A percentile compares a stretch with the other conserved stretches of the same genome.
Conservation (phyloP, 2,888 invertebrate genomes). For the Stramonita haemastoma region DNA sequence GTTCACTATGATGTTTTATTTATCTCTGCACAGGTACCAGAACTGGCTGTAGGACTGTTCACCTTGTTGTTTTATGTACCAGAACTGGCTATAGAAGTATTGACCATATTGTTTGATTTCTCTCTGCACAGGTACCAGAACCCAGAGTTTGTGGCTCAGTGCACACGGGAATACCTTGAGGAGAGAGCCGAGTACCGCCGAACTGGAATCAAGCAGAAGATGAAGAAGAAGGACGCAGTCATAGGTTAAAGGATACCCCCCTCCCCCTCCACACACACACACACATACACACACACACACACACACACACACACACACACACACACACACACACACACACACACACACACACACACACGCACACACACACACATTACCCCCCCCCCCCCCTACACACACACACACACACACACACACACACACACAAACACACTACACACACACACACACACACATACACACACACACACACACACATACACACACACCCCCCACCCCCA, state of each 20-base stretch:
- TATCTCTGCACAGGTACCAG: no score
- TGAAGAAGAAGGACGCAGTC: slow-evolving; percentile 45
- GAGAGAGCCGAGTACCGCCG: slow-evolving; percentile 89
- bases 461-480: slow-evolving; percentile 33
- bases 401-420: neutral
- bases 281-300: neutral
- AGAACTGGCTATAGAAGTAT: no score
- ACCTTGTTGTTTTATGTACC: no score
- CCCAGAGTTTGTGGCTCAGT: slow-evolving; percentile 85
- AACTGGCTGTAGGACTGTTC: no score
- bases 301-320: slow-evolving; percentile 28
- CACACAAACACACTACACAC: slow-evolving; percentile 7
- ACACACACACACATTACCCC: neutral
- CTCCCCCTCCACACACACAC: neutral
- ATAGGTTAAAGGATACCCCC: slow-evolving; percentile 30
- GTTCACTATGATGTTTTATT: no score
- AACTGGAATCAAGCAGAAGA: slow-evolving; percentile 83
- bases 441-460: slow-evolving; percentile 22
- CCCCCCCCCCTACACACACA: neutral
- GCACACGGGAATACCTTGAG: slow-evolving; percentile 88
- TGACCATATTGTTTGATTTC: neutral
- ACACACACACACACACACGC: neutral
- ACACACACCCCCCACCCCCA: neutral
- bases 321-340: slow-evolving; percentile 31
- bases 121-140: slow-evolving; percentile 81